Conservation (phyloP, 1,140 invertebrate genomes). For the Cherax quadricarinatus region DNA sequence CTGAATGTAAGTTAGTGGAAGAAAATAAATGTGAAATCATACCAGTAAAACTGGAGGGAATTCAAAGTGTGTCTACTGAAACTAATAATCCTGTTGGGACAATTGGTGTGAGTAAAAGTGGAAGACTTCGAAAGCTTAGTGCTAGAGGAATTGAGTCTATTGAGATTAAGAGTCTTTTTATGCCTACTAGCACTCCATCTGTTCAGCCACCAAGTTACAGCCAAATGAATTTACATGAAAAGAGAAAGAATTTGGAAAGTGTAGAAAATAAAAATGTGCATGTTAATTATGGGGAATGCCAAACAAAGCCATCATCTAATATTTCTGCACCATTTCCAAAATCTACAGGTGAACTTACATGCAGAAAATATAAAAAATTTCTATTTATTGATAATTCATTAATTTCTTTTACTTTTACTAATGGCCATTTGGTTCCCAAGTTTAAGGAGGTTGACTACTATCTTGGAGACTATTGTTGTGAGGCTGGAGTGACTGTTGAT, state of each 20-base stretch:
- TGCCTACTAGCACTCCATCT: slow-evolving; percentile 9
- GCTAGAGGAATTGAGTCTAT: slow-evolving; percentile 46
- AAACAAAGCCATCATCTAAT: not conserved
- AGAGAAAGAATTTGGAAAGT: not conserved
- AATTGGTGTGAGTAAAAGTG: slow-evolving; percentile 50
- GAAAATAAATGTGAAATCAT: too few relatives aligned
- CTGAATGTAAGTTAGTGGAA: too few relatives aligned
- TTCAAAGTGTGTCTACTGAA: too few relatives aligned
- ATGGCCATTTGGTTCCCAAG: slow-evolving; percentile 43
- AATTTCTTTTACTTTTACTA: not conserved
- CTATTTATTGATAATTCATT: not conserved
- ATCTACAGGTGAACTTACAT: not conserved
- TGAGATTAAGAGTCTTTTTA: slow-evolving; percentile 49
- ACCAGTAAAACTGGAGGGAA: too few relatives aligned
- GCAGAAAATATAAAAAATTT: not conserved
- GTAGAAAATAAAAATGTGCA: not conserved
- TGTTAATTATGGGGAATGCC: not conserved
- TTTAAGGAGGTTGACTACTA: slow-evolving; percentile 49
- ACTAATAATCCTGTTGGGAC: not conserved
- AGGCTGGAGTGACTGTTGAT: slow-evolving; percentile 42
- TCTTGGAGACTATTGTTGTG: slow-evolving; percentile 34
- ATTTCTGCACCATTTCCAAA: not conserved
- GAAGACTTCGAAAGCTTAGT: slow-evolving; percentile 39
- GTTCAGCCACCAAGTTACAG: not conserved
- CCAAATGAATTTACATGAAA: not conserved